These are phyloP conservation scores for Disparrhopalites patrizii DNA, from an alignment of 2,888 invertebrate genomes.

Conservation along the genomic window DNA sequence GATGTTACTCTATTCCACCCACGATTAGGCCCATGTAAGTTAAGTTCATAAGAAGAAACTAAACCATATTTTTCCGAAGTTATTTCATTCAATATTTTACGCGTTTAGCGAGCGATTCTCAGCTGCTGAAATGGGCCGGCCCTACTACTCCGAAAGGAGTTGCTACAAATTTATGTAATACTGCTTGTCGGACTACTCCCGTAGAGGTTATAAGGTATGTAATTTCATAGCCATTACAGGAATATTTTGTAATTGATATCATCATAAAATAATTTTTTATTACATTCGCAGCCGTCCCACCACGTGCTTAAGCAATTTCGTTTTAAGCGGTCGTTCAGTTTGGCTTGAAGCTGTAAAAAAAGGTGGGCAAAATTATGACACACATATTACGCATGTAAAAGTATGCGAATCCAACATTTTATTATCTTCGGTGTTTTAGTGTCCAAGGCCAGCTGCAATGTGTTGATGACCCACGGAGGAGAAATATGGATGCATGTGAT, in stretches of 20 bases:
- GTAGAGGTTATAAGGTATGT: slow-evolving; percentile 79
- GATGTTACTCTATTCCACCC: slow-evolving; percentile 96
- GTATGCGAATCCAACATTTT: neutral
- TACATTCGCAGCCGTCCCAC: slow-evolving; percentile 81
- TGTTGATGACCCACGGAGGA: slow-evolving; percentile 88
- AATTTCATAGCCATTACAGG: too few relatives aligned
- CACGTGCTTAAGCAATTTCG: slow-evolving; percentile 93
- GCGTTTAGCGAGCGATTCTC: slow-evolving; percentile 52
- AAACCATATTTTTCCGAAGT: too few relatives aligned
- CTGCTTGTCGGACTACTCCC: slow-evolving; percentile 86
- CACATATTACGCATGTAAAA: neutral
- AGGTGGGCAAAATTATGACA: slow-evolving; percentile 48
- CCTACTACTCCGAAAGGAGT: slow-evolving; percentile 56
- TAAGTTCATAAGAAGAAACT: slow-evolving; percentile 10
- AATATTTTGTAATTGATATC: too few relatives aligned
- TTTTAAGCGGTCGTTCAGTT: slow-evolving; percentile 89
- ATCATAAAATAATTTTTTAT: too few relatives aligned
- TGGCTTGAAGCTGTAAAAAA: slow-evolving; percentile 81
- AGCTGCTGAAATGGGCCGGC: slow-evolving; percentile 89
- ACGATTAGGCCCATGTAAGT: slow-evolving; percentile 33
- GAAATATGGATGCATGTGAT: slow-evolving; percentile 93
- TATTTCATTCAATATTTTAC: too few relatives aligned
- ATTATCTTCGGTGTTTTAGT: slow-evolving; percentile 61
- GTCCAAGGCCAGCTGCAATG: slow-evolving; percentile 84
- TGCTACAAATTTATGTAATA: slow-evolving; percentile 67